A percentile compares a stretch with the other conserved stretches of the same genome.
Evolutionary conservation across 92 coral and sea anemone species (phyloP).

Genomic region (Pocillopora grandis): DNA sequence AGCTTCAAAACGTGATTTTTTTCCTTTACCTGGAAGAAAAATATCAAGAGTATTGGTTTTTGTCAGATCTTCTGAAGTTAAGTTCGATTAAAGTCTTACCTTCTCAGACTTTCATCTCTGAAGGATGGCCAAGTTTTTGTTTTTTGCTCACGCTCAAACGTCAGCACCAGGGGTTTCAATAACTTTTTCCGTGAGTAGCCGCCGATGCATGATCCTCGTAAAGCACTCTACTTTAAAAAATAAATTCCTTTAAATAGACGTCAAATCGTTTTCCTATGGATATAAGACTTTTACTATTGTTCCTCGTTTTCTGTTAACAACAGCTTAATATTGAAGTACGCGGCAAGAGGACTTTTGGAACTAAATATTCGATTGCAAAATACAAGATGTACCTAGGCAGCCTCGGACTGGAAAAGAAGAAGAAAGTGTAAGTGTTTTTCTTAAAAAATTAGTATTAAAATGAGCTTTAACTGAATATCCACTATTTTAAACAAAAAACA

Average conservation of each 20-base stretch:
- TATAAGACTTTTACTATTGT: not conserved
- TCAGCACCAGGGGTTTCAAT: too few relatives aligned
- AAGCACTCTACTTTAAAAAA: too few relatives aligned
- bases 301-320: not conserved
- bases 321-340: conserved; percentile 79
- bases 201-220: too few relatives aligned
- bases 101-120: too few relatives aligned
- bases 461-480: not conserved
- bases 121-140: too few relatives aligned
- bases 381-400: conserved; percentile 82
- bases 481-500: not conserved
- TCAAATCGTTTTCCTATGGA: too few relatives aligned
- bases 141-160: too few relatives aligned
- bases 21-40: too few relatives aligned
- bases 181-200: too few relatives aligned
- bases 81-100: too few relatives aligned
- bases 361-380: conserved; percentile 87
- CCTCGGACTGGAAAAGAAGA: conserved; percentile 84
- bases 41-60: not conserved
- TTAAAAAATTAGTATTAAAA: not conserved
- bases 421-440: conserved; percentile 74
- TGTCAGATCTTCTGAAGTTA: not conserved
- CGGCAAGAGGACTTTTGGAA: conserved; percentile 85
- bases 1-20: too few relatives aligned
- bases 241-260: too few relatives aligned